Percentiles rank a stretch among this genome's conserved stretches.
These are phyloP conservation scores for Gari tellinella DNA, from an alignment of 2,888 invertebrate genomes.

Conservation along the genomic window DNA sequence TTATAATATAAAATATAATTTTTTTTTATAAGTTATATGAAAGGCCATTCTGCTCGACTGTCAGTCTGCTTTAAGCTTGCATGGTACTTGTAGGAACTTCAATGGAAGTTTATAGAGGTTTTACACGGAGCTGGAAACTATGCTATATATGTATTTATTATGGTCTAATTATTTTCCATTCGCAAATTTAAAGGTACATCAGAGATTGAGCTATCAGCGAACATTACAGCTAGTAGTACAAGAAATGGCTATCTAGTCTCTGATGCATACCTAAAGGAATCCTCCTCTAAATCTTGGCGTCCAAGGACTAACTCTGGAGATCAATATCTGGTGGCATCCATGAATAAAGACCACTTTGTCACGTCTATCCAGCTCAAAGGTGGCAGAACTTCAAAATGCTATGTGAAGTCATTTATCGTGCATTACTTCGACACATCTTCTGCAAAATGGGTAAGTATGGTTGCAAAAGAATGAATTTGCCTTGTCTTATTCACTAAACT, in stretches of 20 bases:
- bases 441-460: slow-evolving; percentile 55
- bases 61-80: too few relatives aligned
- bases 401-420: slow-evolving; percentile 59
- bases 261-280: slow-evolving; percentile 21
- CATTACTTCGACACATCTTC: slow-evolving; percentile 50
- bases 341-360: slow-evolving; percentile 45
- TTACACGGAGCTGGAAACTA: too few relatives aligned
- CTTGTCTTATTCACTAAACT: too few relatives aligned
- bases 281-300: slow-evolving; percentile 33
- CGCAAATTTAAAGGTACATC: slow-evolving; percentile 15
- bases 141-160: too few relatives aligned
- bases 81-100: too few relatives aligned
- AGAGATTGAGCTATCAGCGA: slow-evolving; percentile 7
- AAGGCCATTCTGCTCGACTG: too few relatives aligned
- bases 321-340: slow-evolving; percentile 27
- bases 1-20: too few relatives aligned
- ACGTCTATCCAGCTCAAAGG: slow-evolving; percentile 62
- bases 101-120: too few relatives aligned
- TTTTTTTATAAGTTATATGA: too few relatives aligned
- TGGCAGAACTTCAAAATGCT: slow-evolving; percentile 30
- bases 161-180: too few relatives aligned
- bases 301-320: slow-evolving; percentile 18
- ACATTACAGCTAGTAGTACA: slow-evolving; percentile 12
- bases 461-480: too few relatives aligned
- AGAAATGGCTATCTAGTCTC: slow-evolving; percentile 12